Evolutionary conservation across 2,888 invertebrate species (phyloP), one percentile per base, ranked within the genome.

Genomic region (Dioctria linearis): DNA sequence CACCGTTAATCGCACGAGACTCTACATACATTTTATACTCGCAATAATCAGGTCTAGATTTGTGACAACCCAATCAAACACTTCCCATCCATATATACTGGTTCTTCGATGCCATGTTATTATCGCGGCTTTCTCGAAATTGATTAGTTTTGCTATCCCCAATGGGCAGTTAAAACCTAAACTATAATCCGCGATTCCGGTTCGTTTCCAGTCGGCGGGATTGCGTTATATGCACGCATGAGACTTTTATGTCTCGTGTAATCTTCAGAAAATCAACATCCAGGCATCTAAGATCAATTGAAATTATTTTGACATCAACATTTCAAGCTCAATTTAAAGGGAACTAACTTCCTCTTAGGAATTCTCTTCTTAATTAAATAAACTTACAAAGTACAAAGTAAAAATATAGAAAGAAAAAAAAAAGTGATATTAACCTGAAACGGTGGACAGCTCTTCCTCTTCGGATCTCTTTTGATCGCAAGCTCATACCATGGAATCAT

Each of bases 401-500:
- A 57, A 42, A 57, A 40, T 25, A 42, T 51, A 25, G 40, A 9
- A 73, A 81, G 71, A 65, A 42, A 66, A 63, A 71, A 71, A 40
- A 11, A 54, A 6, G 1, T 73, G 46, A 37, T 73, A 82, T 71
- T 84, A 84, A 86, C 92, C 91, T 94, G 93, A 83, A 95, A 91
- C 83, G 94, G 93, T 67, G 95, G 95, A 87, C 96, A 96, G 85
- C 95, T 95, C 85, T 94, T 92, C 84, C 96, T 94, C 83, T 95
- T 92, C 71, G 91, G 90, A 84, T 90, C 90, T 84, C 94, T 93
- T 84, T 93, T 92, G 73, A 95, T 94, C 59, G 96, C 96, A 85
- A 96, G 88, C 89, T 96, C 96, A 93, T 95, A 96, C 96, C 96
- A 96, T 0, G 96, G 96, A 82, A 96, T 92, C 80, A 93, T 91